Conservation (phyloP, 2,797 vertebrate genomes). For the Schizopygopsis pylzovi region DNA sequence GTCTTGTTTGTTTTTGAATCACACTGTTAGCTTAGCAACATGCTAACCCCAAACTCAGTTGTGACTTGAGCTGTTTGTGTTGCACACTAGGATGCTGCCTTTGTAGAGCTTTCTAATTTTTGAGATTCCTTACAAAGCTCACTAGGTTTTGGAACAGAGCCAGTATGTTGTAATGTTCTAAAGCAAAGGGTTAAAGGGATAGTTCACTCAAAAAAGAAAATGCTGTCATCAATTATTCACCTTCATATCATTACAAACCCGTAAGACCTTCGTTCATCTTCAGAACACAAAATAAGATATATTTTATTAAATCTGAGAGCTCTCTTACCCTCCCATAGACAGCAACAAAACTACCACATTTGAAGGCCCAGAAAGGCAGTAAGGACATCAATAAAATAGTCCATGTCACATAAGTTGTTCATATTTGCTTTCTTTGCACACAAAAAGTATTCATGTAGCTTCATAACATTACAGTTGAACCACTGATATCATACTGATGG, state of each 20-base stretch:
- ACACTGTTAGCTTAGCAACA: not conserved
- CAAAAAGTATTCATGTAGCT: no score
- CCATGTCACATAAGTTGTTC: not conserved
- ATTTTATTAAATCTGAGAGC: not conserved
- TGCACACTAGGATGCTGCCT: not conserved
- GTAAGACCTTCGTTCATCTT: not conserved
- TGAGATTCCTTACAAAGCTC: not conserved
- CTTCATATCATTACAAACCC: no score
- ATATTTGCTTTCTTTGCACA: no score
- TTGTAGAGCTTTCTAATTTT: not conserved
- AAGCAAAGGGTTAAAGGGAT: not conserved
- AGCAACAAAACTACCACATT: not conserved
- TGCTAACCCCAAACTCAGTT: not conserved
- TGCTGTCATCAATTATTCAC: not conserved
- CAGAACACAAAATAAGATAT: not conserved
- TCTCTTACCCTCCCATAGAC: not conserved
- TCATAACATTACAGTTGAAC: no score
- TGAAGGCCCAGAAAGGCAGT: not conserved
- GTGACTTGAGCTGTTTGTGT: not conserved
- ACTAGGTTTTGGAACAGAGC: constrained; percentile 23
- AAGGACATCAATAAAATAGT: not conserved
- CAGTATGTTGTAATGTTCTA: not conserved
- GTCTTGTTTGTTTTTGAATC: not conserved
- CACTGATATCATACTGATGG: not conserved
- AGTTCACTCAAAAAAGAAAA: not conserved